Percentiles rank a stretch among this genome's conserved stretches.
These are phyloP conservation scores for Lagothrix lagotricha DNA, from an alignment of 2,797 vertebrate genomes.

Conservation along the genomic window DNA sequence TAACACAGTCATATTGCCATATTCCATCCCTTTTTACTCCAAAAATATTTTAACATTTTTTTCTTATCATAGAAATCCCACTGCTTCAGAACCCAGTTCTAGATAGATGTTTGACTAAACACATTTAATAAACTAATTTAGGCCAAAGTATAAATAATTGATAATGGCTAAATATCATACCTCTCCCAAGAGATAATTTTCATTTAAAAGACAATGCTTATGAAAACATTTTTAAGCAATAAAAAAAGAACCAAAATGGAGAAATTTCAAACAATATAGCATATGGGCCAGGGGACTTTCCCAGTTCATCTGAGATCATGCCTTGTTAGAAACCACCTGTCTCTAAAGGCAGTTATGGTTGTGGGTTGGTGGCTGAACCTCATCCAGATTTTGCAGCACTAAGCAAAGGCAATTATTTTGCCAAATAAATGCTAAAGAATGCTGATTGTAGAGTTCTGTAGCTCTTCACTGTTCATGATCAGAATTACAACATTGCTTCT, in stretches of 20 bases:
- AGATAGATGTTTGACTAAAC: constrained; percentile 5
- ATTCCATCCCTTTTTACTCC: background rate
- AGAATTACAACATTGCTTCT: background rate
- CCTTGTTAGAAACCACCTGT: background rate
- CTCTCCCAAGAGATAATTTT: constrained; percentile 27
- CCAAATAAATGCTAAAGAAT: background rate
- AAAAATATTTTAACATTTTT: background rate
- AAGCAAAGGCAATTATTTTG: constrained; percentile 21
- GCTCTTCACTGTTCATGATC: background rate
- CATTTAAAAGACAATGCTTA: constrained; percentile 14
- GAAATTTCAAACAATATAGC: background rate
- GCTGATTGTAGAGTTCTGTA: background rate
- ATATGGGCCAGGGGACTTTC: background rate
- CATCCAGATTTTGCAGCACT: background rate
- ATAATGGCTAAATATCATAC: background rate
- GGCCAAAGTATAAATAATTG: background rate
- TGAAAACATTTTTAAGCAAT: background rate
- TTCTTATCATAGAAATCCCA: background rate
- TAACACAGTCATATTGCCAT: background rate
- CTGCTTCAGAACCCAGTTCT: background rate
- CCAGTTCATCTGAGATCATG: background rate
- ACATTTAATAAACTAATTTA: constrained; percentile 6
- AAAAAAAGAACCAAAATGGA: background rate
- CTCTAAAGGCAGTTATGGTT: background rate
- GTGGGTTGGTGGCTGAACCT: background rate